These are phyloP conservation scores for Aricia agestis DNA, from an alignment of 1,140 invertebrate species.

Conservation along the genomic window DNA sequence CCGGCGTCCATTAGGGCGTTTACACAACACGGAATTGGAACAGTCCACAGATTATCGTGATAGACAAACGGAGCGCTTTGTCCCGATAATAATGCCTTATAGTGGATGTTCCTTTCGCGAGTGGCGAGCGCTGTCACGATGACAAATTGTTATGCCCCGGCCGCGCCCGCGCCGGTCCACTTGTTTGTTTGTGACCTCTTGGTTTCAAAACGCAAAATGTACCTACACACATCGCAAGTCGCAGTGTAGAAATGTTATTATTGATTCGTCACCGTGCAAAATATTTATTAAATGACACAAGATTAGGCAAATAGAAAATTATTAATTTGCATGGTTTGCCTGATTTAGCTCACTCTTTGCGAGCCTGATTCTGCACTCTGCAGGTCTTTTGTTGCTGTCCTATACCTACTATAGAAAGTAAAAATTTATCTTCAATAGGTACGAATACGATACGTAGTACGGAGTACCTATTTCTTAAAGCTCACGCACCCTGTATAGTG, in stretches of 20 bases:
- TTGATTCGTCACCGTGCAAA: too few species aligned
- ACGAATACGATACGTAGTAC: too few species aligned
- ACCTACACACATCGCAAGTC: neutral
- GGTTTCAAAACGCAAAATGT: neutral
- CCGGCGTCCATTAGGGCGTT: conserved; percentile 71
- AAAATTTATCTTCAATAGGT: too few species aligned
- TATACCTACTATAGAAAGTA: too few species aligned
- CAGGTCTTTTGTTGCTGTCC: too few species aligned
- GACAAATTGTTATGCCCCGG: conserved; percentile 33
- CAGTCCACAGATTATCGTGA: conserved; percentile 73
- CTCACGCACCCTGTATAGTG: conserved; percentile 27
- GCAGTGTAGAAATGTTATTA: too few species aligned
- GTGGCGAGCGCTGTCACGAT: conserved; percentile 33
- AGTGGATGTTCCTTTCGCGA: conserved; percentile 44
- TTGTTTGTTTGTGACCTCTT: conserved; percentile 20
- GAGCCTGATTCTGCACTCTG: too few species aligned
- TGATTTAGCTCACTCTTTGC: too few species aligned
- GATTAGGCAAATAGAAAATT: too few species aligned
- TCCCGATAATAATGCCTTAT: conserved; percentile 67
- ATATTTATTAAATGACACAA: too few species aligned
- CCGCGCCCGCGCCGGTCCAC: neutral
- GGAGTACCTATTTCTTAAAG: too few species aligned
- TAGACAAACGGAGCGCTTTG: conserved; percentile 72
- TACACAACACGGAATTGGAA: conserved; percentile 75
- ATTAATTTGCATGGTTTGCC: too few species aligned